A percentile compares a stretch with the other conserved stretches of the same genome.
phyloP scores from a whole-genome alignment of 1,140 invertebrate species.

The Nasonia giraulti region DNA sequence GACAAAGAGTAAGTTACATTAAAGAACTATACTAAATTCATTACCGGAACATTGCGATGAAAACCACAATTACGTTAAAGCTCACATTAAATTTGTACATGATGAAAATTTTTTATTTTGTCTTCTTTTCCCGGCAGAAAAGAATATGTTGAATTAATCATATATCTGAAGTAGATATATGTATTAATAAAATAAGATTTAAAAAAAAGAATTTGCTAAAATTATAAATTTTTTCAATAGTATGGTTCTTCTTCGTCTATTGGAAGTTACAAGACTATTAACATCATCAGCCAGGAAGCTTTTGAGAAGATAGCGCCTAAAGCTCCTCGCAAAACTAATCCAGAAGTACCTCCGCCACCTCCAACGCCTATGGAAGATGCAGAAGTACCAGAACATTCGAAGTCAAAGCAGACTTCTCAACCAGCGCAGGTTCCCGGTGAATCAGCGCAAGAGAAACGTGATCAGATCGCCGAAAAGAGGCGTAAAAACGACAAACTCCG shows the following conservation, averaged over 20 bases:
- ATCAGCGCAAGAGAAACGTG: slow-evolving; percentile 62
- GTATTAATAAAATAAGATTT: neutral
- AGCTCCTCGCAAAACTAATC: slow-evolving; percentile 79
- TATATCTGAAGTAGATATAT: slow-evolving; percentile 49
- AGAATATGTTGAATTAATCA: slow-evolving; percentile 55
- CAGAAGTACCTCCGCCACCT: slow-evolving; percentile 85
- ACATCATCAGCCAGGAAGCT: slow-evolving; percentile 90
- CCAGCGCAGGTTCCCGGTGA: slow-evolving; percentile 57
- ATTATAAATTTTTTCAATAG: slow-evolving; percentile 53
- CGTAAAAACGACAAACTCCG: slow-evolving; percentile 33
- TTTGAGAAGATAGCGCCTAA: slow-evolving; percentile 87
- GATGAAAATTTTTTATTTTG: slow-evolving; percentile 66
- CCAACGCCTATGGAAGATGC: slow-evolving; percentile 75
- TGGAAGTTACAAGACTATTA: slow-evolving; percentile 89
- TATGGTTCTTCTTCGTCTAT: slow-evolving; percentile 70
- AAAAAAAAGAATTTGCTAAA: slow-evolving; percentile 13
- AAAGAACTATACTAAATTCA: neutral
- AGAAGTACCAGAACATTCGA: slow-evolving; percentile 57
- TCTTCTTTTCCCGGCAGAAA: slow-evolving; percentile 74
- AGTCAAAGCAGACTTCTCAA: slow-evolving; percentile 27
- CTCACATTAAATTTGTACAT: slow-evolving; percentile 43
- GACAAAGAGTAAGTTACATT: slow-evolving; percentile 63
- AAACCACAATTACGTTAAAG: neutral
- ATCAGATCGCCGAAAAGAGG: slow-evolving; percentile 59
- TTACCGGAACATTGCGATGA: neutral